phyloP scores from a whole-genome alignment of 2,113 vertebrate species.

The Neolamprologus variostigma region DNA sequence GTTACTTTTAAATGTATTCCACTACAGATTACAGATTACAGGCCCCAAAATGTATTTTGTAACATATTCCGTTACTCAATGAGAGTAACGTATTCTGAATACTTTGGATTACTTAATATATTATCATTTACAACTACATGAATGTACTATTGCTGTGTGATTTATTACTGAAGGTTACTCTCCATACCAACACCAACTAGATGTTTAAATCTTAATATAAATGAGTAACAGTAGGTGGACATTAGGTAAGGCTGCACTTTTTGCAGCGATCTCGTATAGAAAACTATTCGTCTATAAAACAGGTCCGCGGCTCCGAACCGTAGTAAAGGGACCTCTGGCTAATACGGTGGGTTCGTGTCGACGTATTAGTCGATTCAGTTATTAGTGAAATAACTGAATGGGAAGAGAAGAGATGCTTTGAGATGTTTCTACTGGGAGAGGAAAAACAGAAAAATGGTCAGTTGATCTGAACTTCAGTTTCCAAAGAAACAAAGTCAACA shows the following conservation, averaged over 20 bases:
- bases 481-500: slow-evolving; percentile 52
- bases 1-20: background rate
- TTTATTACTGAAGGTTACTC: background rate
- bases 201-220: too few species aligned
- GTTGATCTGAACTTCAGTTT: slow-evolving; percentile 66
- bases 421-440: slow-evolving; percentile 14
- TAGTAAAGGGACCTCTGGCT: too few species aligned
- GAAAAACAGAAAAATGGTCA: background rate
- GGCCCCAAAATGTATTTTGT: fast-evolving
- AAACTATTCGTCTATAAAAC: too few species aligned
- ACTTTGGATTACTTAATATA: background rate
- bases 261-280: fast-evolving
- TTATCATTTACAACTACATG: background rate
- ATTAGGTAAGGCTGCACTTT: too few species aligned
- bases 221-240: too few species aligned
- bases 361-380: too few species aligned
- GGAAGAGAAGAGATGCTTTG: slow-evolving; percentile 4
- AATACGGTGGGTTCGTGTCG: fast-evolving
- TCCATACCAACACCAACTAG: fast-evolving
- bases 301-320: too few species aligned
- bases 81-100: background rate
- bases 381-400: slow-evolving; percentile 35
- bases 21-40: background rate
- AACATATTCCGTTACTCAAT: fast-evolving
- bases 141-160: background rate